Evolutionary conservation across 2,888 invertebrate species (phyloP), one percentile per base, ranked within the genome.

Genomic region (Calliphora vomitoria): DNA sequence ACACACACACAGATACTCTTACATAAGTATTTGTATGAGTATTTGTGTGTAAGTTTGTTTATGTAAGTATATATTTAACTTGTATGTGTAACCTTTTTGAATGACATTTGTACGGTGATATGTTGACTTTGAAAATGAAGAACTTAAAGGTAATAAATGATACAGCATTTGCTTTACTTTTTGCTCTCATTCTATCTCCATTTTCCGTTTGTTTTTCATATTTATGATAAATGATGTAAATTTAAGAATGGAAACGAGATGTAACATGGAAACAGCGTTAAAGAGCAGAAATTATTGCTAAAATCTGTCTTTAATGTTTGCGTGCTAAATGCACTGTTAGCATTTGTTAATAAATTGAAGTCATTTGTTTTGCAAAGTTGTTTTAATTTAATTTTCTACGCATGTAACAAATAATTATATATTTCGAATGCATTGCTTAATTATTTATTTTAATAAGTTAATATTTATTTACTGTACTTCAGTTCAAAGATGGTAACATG

Each of bases 51-150:
- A 18, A 18, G 50, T 35, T 35, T 18, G 20, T 74, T 38, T 74
- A 20, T 62, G 8, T 15, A 41, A 53, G 55, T n/a, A n/a, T n/a
- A 25, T 78, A 41, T 41, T 20, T 41, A 66, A 60, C 47, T n/a
- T 74, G 53, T 44, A 60, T 18, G 10, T 64, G 64, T 68, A 78
- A 82, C 79, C 74, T 79, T 64, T 82, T 69, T 58, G 47, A 80
- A 71, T 86, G 86, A 75, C 82, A 83, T 82, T 74, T 71, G 78
- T 82, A 75, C 44, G 31, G 62, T 86, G 82, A 86, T 86, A 86
- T 79, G 82, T 83, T 86, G 86, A 86, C 86, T 86, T 83, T 86
- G 86, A 75, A 83, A 86, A 83, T 83, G 79, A 64, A 75, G 79
- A 86, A 83, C 47, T 86, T 75, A 66, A 79, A 71, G 79, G 47